A percentile compares a stretch with the other conserved stretches of the same genome.
phyloP scores from a whole-genome alignment of 2,888 invertebrate species.

The Philonicus albiceps region DNA sequence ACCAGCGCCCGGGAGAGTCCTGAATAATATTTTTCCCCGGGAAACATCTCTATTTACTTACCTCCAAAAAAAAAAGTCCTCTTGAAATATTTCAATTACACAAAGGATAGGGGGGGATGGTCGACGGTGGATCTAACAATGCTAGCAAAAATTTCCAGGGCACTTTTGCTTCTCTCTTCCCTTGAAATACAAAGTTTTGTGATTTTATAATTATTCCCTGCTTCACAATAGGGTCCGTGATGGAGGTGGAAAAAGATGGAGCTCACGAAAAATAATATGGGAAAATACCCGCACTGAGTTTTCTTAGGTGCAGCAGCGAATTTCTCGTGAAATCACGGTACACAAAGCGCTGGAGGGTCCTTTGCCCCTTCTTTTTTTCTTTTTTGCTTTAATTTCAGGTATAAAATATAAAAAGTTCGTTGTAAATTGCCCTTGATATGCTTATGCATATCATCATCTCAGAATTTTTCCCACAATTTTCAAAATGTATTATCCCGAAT shows the following conservation, averaged over 20 bases:
- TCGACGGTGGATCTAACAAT: neutral
- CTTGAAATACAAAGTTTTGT: neutral
- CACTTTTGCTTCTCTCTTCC: neutral
- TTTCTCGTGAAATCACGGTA: neutral
- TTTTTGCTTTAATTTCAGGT: neutral
- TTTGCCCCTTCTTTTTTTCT: neutral
- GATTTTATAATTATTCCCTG: neutral
- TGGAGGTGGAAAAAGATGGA: neutral
- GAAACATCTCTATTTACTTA: neutral
- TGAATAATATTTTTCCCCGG: neutral
- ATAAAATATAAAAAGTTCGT: neutral
- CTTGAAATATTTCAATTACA: neutral
- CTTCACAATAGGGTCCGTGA: neutral
- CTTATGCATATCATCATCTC: neutral
- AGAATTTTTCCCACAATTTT: neutral
- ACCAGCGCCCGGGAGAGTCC: neutral
- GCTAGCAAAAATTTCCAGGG: neutral
- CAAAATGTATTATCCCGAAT: neutral
- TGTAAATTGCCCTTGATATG: neutral
- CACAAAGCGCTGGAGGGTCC: neutral
- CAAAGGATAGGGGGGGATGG: neutral
- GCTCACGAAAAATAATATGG: neutral
- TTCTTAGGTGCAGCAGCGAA: neutral
- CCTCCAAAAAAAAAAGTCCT: neutral
- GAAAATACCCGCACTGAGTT: neutral